Conservation (phyloP, 2,888 invertebrate species). For the Cybosia mesomella region DNA sequence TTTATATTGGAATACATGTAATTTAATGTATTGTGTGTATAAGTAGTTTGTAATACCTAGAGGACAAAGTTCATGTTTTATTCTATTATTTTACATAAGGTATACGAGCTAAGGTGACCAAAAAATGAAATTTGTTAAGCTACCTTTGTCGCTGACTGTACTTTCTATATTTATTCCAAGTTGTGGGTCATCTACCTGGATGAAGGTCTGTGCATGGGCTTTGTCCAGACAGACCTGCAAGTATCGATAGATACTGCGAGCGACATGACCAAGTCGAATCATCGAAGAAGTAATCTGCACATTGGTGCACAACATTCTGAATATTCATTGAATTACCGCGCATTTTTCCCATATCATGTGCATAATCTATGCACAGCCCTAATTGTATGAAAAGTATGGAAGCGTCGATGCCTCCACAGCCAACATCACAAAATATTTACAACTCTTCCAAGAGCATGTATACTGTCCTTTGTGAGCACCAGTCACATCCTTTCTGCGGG, state of each 20-base stretch:
- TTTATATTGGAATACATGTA: not conserved
- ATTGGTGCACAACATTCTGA: not conserved
- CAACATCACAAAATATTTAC: constrained; percentile 34
- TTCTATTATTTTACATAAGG: not conserved
- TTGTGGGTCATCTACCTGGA: too few relatives aligned
- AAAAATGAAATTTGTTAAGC: not conserved
- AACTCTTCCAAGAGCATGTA: constrained; percentile 33
- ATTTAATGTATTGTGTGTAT: too few relatives aligned
- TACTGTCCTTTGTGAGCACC: constrained; percentile 37
- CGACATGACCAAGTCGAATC: not conserved
- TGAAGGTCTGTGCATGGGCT: not conserved
- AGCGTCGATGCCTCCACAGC: constrained; percentile 38
- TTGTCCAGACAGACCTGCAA: not conserved
- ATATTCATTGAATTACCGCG: not conserved
- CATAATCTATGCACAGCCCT: not conserved
- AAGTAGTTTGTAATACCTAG: not conserved
- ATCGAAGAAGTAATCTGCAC: not conserved
- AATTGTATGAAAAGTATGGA: constrained; percentile 1
- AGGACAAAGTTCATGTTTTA: not conserved
- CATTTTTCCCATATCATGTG: too few relatives aligned
- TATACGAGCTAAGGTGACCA: not conserved
- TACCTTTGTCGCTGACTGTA: not conserved
- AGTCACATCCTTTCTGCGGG: constrained; percentile 17
- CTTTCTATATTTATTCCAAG: not conserved
- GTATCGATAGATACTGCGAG: not conserved